Evolutionary conservation across 2,113 vertebrate species (phyloP).

Genomic region (Emydocephalus ijimae): DNA sequence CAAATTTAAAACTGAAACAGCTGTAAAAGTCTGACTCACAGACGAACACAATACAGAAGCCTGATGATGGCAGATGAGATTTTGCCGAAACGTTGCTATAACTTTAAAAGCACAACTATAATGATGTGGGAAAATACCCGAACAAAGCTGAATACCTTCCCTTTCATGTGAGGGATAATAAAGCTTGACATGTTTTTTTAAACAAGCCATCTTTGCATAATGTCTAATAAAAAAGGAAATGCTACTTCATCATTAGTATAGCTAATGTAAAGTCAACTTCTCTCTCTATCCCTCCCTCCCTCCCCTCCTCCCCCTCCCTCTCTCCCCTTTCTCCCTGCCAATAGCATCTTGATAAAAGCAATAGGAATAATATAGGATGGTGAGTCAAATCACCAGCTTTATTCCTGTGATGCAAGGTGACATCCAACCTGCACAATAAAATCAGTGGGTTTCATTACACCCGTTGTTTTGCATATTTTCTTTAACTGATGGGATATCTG

Average conservation of each 20-base stretch:
- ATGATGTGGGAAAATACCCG: no score
- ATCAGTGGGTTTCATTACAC: not conserved
- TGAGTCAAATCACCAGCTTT: not conserved
- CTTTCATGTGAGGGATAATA: not conserved
- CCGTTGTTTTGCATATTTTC: not conserved
- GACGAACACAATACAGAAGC: no score
- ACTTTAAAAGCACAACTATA: no score
- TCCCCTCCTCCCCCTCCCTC: not conserved
- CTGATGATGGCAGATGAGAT: no score
- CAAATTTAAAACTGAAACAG: no score
- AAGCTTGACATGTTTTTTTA: not conserved
- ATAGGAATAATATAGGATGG: not conserved
- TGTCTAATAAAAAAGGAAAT: not conserved
- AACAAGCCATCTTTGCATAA: not conserved
- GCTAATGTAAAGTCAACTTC: not conserved
- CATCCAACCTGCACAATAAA: not conserved
- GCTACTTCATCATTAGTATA: not conserved
- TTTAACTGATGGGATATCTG: not conserved
- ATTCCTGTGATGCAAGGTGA: not conserved
- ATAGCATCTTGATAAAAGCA: not conserved
- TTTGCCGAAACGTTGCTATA: no score
- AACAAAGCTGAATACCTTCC: not conserved
- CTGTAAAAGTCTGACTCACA: no score
- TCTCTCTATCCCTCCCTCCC: accelerated
- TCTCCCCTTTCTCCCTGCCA: not conserved